Conservation (phyloP, 2,113 vertebrate genomes). For the Forbesichthys papilliferus region DNA sequence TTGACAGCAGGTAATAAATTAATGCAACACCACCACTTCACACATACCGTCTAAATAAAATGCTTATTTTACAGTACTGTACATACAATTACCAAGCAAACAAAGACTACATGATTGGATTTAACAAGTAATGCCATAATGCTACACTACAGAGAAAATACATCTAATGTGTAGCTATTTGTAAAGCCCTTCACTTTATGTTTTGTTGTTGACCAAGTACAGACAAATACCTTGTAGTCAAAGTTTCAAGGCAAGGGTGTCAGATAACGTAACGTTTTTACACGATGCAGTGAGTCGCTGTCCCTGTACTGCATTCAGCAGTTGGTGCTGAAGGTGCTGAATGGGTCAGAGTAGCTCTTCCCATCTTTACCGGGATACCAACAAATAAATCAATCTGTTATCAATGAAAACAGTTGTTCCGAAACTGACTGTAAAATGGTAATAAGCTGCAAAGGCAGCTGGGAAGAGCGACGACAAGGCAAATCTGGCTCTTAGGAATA, state of each 20-base stretch:
- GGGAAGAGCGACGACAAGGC: constrained; percentile 51
- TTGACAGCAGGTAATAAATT: neutral
- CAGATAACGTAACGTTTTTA: constrained; percentile 35
- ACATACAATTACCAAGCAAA: too few species aligned
- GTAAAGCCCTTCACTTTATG: constrained; percentile 51
- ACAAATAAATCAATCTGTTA: constrained; percentile 60
- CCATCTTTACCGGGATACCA: constrained; percentile 41
- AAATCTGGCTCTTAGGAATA: constrained; percentile 41
- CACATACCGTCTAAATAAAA: neutral
- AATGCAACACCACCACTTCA: neutral
- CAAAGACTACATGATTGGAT: too few species aligned
- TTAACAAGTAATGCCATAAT: too few species aligned
- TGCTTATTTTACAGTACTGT: too few species aligned
- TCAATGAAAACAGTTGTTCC: constrained; percentile 57
- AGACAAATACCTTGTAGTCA: constrained; percentile 19
- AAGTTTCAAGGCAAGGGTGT: constrained; percentile 15
- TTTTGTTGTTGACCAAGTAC: constrained; percentile 12
- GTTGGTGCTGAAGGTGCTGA: constrained; percentile 4
- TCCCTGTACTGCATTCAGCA: constrained; percentile 1
- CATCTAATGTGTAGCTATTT: constrained; percentile 54
- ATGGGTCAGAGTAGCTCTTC: constrained; percentile 10
- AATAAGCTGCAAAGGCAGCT: constrained; percentile 38
- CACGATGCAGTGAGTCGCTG: constrained; percentile 11
- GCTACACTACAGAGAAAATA: constrained; percentile 37
- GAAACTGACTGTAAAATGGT: constrained; percentile 49